Evolutionary conservation across 1,140 invertebrate genomes (phyloP).

Genomic region (Brachionus asplanchnoidis): DNA sequence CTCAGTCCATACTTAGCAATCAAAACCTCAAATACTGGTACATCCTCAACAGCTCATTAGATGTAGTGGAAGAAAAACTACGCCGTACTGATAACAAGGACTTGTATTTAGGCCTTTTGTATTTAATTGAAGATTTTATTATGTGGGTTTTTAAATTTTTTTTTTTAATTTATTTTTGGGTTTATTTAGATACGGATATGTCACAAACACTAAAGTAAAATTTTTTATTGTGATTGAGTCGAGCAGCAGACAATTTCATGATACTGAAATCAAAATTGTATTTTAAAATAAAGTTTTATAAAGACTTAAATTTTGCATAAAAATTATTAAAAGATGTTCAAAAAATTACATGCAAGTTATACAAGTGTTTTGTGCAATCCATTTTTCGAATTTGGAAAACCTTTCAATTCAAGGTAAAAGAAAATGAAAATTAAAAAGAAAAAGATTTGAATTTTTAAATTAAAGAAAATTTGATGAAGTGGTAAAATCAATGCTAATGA

Average conservation of each 20-base stretch:
- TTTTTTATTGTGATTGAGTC: slow-evolving; percentile 89
- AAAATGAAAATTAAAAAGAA: too few species aligned
- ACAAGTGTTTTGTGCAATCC: slow-evolving; percentile 88
- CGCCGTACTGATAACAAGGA: slow-evolving; percentile 66
- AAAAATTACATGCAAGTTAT: slow-evolving; percentile 81
- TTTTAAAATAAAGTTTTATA: too few species aligned
- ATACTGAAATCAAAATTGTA: slow-evolving; percentile 89
- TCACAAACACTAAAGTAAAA: slow-evolving; percentile 93
- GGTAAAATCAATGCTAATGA: not conserved
- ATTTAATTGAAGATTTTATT: slow-evolving; percentile 92
- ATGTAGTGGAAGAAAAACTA: slow-evolving; percentile 86
- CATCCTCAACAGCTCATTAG: slow-evolving; percentile 84
- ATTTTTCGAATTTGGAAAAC: slow-evolving; percentile 71
- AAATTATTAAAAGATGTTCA: slow-evolving; percentile 68
- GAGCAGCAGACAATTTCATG: slow-evolving; percentile 74
- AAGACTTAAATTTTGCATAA: not conserved
- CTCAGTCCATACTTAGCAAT: not conserved
- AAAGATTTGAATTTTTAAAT: not conserved
- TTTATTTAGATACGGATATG: slow-evolving; percentile 82
- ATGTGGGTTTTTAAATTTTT: slow-evolving; percentile 65
- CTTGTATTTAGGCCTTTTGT: slow-evolving; percentile 81
- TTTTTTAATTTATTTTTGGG: slow-evolving; percentile 41
- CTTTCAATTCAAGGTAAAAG: slow-evolving; percentile 53
- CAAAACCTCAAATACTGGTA: slow-evolving; percentile 76
- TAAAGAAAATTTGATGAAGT: slow-evolving; percentile 13